A percentile compares a stretch with the other conserved stretches of the same genome.
Evolutionary conservation across 2,797 vertebrate species (phyloP).

Genomic region (Chromis chromis): DNA sequence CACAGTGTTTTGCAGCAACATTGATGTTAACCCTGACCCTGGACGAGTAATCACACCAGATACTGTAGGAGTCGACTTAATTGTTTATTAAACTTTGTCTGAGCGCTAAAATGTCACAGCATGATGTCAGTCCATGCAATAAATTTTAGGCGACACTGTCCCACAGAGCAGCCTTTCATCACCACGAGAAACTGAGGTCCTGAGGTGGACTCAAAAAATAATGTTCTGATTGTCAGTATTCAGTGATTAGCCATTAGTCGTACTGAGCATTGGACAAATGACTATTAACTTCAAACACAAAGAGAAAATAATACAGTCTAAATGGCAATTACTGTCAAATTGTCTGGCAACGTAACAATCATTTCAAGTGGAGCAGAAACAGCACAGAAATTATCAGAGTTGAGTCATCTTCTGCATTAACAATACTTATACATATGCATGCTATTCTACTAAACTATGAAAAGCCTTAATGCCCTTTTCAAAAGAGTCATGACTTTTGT

Average conservation of each 20-base stretch:
- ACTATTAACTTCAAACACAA: constrained; percentile 16
- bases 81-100: neutral
- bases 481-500: neutral
- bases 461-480: neutral
- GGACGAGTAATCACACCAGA: constrained; percentile 2
- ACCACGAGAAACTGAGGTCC: constrained; percentile 11
- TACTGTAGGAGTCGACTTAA: neutral
- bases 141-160: neutral
- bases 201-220: neutral
- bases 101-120: constrained; percentile 27
- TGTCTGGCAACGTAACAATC: constrained; percentile 10
- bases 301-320: neutral
- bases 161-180: constrained; percentile 16
- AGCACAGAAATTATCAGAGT: neutral
- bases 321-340: constrained; percentile 22
- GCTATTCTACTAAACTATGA: neutral
- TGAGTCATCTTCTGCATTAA: neutral
- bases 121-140: constrained; percentile 1
- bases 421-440: neutral
- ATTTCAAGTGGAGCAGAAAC: constrained; percentile 29
- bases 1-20: neutral
- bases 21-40: neutral
- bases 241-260: constrained; percentile 32
- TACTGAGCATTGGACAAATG: constrained; percentile 19
- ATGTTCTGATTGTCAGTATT: constrained; percentile 15